Conservation (phyloP, 2,113 vertebrate genomes). For the Orthochromis indermauri region DNA sequence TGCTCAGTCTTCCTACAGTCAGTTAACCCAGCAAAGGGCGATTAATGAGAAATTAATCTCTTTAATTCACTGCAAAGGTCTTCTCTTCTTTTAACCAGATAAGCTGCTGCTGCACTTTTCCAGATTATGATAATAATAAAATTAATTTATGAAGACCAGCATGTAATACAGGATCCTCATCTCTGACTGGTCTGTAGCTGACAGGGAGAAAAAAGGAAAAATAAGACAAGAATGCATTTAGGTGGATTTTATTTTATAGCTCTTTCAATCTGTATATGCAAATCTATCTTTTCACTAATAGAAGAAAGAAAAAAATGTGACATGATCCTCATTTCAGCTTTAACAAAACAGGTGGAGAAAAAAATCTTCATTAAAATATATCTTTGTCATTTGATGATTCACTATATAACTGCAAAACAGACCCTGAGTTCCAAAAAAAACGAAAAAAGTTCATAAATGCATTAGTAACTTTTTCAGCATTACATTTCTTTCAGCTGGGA, state of each 20-base stretch:
- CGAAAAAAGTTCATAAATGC: background rate
- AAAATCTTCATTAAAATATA: background rate
- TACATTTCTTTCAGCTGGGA: background rate
- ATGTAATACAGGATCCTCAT: background rate
- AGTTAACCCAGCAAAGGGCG: conserved; percentile 39
- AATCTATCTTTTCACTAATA: background rate
- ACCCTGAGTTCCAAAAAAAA: background rate
- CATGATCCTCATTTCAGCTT: background rate
- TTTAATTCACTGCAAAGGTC: conserved; percentile 40
- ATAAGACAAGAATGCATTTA: background rate
- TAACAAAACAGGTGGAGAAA: background rate
- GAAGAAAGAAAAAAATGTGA: background rate
- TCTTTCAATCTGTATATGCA: background rate
- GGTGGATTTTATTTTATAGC: background rate
- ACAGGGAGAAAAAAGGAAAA: background rate
- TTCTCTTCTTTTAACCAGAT: conserved; percentile 18
- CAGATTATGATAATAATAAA: background rate
- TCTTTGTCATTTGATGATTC: background rate
- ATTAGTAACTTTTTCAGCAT: background rate
- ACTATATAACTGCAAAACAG: background rate
- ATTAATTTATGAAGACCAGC: conserved; percentile 15
- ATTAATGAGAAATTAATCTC: conserved; percentile 56
- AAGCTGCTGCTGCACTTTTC: background rate
- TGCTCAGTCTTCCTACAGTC: conserved; percentile 11
- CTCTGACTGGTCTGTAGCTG: background rate